Evolutionary conservation across 1,140 invertebrate species (phyloP), one percentile per base, ranked within the genome.

Genomic region (Leptinotarsa texana): DNA sequence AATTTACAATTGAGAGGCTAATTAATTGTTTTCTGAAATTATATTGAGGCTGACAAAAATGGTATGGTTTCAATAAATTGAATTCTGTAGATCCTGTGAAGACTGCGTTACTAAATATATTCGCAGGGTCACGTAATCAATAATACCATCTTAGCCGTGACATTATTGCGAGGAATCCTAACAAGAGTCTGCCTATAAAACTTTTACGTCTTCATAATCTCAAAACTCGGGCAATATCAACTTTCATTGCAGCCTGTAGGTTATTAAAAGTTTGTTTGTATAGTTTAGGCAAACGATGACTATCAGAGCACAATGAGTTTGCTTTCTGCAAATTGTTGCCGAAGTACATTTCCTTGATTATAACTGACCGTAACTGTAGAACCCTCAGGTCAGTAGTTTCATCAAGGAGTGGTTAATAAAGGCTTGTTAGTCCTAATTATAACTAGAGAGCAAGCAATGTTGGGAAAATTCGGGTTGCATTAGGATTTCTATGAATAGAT

Each of bases 211-310:
- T 57, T 57, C 51, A 18, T 57, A 57, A 57, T 57, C 51, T 18
- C 17, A 5, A 57, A 15, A 57, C 51, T 15, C 13, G 17, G n/a
- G 51, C 51, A 2, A 57, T 57, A 57, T 57, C 13, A 15, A 1
- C 51, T 57, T 57, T 57, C n/a, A 57, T 57, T 57, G n/a, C 51
- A 57, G 51, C 6, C 51, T 57, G 51, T 18, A 18, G n/a, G 51
- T 57, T 57, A 57, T 57, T 13, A n/a, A 57, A 15, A 57, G 51
- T 57, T 6, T 57, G 17, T 57, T 57, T 57, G 51, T 57, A 18
- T 57, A 57, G 51, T 57, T 57, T 57, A n/a, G 13, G 51, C 51
- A 57, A 57, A 57, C n/a, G 51, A 57, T 57, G 51, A 57, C 51
- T 57, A 57, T n/a, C 51, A 57, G 51, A 57, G n/a, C n/a, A 57